A percentile compares a stretch with the other conserved stretches of the same genome.
These are phyloP conservation scores for Aphrophora alni DNA, from an alignment of 2,888 invertebrate genomes.

Conservation along the genomic window DNA sequence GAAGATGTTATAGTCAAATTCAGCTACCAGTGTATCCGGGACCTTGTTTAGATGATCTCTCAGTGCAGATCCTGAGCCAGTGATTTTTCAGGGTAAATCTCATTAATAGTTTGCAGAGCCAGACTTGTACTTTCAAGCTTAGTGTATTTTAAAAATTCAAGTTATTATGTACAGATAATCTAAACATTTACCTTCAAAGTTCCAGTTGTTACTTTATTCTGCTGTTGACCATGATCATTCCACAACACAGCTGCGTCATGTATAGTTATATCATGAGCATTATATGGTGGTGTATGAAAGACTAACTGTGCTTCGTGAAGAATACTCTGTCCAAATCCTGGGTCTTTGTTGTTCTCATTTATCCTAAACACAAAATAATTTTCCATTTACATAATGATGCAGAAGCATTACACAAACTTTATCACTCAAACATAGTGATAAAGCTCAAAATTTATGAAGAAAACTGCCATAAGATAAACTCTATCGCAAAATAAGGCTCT, in stretches of 20 bases:
- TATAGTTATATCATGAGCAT: constrained; percentile 69
- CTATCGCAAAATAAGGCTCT: too few species aligned
- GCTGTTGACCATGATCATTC: constrained; percentile 21
- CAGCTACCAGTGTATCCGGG: too few species aligned
- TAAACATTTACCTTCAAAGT: constrained; percentile 24
- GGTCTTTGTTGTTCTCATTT: constrained; percentile 79
- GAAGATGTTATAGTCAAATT: too few species aligned
- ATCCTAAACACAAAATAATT: too few species aligned
- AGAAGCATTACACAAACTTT: too few species aligned
- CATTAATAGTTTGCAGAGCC: not conserved
- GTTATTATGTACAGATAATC: not conserved
- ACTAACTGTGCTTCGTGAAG: constrained; percentile 85
- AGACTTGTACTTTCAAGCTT: not conserved
- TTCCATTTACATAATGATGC: not conserved
- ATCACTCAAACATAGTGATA: too few species aligned
- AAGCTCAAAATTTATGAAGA: too few species aligned
- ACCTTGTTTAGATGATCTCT: too few species aligned
- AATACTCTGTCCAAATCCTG: constrained; percentile 93
- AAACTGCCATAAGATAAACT: constrained; percentile 2
- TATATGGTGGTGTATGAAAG: constrained; percentile 90
- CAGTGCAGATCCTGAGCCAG: too few species aligned
- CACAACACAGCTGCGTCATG: constrained; percentile 46
- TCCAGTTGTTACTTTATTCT: constrained; percentile 4
- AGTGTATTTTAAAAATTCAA: too few species aligned
- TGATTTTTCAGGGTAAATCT: too few species aligned